phyloP scores from a whole-genome alignment of 2,113 vertebrate species.

The Pimephales promelas region DNA sequence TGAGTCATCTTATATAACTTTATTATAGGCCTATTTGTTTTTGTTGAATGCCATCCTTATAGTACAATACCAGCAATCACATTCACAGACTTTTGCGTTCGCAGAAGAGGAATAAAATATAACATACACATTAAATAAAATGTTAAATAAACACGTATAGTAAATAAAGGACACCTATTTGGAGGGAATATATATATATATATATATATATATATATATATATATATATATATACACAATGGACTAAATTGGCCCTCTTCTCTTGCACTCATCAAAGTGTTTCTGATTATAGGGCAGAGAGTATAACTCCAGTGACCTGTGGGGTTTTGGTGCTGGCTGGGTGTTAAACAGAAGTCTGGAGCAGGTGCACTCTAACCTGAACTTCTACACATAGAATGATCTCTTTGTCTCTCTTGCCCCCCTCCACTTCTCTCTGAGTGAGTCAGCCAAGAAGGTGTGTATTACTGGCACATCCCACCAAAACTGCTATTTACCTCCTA shows the following conservation, averaged over 20 bases:
- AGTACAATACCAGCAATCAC: too few species aligned
- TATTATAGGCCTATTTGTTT: too few species aligned
- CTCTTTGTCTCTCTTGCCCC: not conserved
- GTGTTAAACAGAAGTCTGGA: not conserved
- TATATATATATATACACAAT: too few species aligned
- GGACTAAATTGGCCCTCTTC: not conserved
- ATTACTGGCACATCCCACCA: conserved; percentile 22
- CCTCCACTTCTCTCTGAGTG: conserved; percentile 12
- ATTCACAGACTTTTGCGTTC: too few species aligned
- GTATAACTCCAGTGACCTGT: conserved; percentile 12
- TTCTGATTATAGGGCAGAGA: conserved; percentile 25
- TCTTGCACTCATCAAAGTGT: conserved; percentile 14
- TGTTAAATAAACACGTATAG: not conserved
- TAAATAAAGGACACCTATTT: not conserved
- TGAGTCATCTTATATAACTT: too few species aligned
- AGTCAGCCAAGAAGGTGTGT: conserved; percentile 25
- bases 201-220: too few species aligned
- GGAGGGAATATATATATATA: not conserved
- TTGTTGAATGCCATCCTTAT: too few species aligned
- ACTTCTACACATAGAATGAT: not conserved
- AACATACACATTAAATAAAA: not conserved
- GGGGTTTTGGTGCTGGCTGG: not conserved
- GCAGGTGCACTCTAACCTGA: conserved; percentile 13
- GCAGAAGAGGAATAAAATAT: too few species aligned
- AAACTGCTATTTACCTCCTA: conserved; percentile 81